Base-by-base conservation (phyloP, 35 echinoderm and acorn worm species). In the Heliocidaris tuberculata region DNA sequence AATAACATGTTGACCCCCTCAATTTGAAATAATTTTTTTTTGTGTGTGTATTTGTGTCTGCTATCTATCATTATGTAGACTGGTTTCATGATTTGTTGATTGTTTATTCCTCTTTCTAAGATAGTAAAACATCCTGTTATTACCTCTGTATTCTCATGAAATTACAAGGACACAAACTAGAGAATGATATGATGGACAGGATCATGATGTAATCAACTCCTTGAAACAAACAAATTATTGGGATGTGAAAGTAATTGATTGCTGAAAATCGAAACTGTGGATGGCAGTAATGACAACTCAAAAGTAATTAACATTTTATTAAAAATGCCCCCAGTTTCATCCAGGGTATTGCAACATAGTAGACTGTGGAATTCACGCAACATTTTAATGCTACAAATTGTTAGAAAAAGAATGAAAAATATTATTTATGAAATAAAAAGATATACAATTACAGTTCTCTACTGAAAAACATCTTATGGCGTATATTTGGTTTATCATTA, bases 301-400 rank as follows among this genome's bases (percentile, higher is more conserved):
- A 78, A 78, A 78, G 65, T n/a, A 78, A 78, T 78, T 78, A 78
- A n/a, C 27, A 78, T 78, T n/a, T 78, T 19, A 78, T 78, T 78
- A 8, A 78, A 78, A 78, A n/a, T 78, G 7, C 65, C 6, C 17
- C 65, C 65, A 5, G 21, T n/a, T 78, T 78, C 21, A 78, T 78
- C 65, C 21, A 78, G 65, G 65, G 65, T 78, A 78, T n/a, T 2
- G 7, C 27, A n/a, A n/a, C 65, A 78, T 78, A 78, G 21, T n/a
- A n/a, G n/a, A n/a, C n/a, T n/a, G n/a, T n/a, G n/a, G n/a, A n/a
- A n/a, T n/a, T n/a, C n/a, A n/a, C n/a, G n/a, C n/a, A n/a, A n/a
- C n/a, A n/a, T 52, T 52, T 52, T 52, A 10, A 7, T 52, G 50
- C 6, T 13, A 52, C 2, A 52, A 52, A 52, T 10, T 52, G 50